Evolutionary conservation across 1,140 invertebrate species (phyloP), one percentile per base, ranked within the genome.

Genomic region (Diorhabda sublineata): DNA sequence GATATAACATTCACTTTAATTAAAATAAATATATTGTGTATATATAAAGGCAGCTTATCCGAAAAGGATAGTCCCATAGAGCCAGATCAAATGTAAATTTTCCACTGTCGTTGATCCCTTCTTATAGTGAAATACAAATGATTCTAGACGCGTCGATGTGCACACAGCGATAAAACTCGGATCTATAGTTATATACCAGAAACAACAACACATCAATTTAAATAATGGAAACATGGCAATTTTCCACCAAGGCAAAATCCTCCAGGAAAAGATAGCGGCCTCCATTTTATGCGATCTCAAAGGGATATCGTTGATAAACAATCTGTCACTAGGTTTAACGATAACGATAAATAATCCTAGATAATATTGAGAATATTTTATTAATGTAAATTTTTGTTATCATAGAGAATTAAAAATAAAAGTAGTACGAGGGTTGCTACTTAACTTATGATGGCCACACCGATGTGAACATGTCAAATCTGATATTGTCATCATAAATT

Each of bases 141-240:
- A 52, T 52, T 52, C 6, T 52, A n/a, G 6, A 52, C 47, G 47
- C 47, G 47, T n/a, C 47, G 47, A 52, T 52, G 6, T 52, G 47
- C 47, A 52, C 6, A 6, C 47, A n/a, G 47, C 47, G 47, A 52
- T 52, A 52, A 52, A 52, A 52, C 47, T n/a, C 6, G 47, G 47
- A n/a, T n/a, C 47, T n/a, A 52, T n/a, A 52, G 6, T 52, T 52
- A 52, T 52, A 2, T n/a, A 52, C 47, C 47, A 52, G 47, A 52
- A 52, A 52, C 47, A 52, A 52, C 47, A 52, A 52, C 47, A 52
- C 47, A 52, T 52, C 47, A 52, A 52, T 52, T 52, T 52, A 52
- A 52, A 52, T 52, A 52, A 52, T 52, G 47, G 47, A 52, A 52
- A 52, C 47, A 52, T 52, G 47, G 47, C 47, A 52, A 52, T 52